These are phyloP conservation scores for Oppia nitens DNA, from an alignment of 1,140 invertebrate species.

Conservation along the genomic window DNA sequence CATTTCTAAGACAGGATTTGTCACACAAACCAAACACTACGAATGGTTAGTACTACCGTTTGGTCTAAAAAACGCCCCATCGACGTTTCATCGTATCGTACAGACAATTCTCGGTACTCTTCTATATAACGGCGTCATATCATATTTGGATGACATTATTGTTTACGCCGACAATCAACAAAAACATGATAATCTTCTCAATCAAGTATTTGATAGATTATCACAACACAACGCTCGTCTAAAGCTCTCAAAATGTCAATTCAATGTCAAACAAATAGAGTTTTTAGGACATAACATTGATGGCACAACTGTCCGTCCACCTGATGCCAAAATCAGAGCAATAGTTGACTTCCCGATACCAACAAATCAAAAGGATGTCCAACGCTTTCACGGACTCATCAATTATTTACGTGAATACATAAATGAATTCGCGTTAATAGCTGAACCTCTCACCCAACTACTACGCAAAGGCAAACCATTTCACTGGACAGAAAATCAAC, in stretches of 20 bases:
- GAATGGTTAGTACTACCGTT: conserved; percentile 19
- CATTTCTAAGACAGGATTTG: conserved; percentile 18
- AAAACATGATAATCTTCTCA: conserved; percentile 19
- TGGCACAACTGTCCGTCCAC: too few species aligned
- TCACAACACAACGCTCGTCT: conserved; percentile 16
- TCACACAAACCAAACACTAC: conserved; percentile 5
- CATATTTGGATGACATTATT: too few species aligned
- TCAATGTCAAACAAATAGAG: conserved; percentile 1
- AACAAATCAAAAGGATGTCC: conserved; percentile 18
- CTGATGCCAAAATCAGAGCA: too few species aligned
- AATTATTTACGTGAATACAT: conserved; percentile 27
- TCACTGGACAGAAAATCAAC: conserved; percentile 24
- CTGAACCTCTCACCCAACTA: conserved; percentile 27
- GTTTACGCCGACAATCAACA: conserved; percentile 19
- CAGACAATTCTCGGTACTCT: conserved; percentile 10
- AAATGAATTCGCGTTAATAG: conserved; percentile 21
- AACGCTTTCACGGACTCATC: conserved; percentile 25
- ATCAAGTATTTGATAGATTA: conserved; percentile 19
- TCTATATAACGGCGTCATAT: conserved; percentile 21
- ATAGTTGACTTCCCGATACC: conserved; percentile 19
- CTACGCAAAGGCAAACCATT: conserved; percentile 28
- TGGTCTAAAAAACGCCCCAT: conserved; percentile 16
- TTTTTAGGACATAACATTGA: too few species aligned
- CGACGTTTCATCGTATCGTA: conserved; percentile 20
- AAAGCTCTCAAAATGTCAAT: conserved; percentile 20